A percentile compares a stretch with the other conserved stretches of the same genome.
Conservation (phyloP, 1,140 invertebrate species). For the Leptinotarsa lineolata region DNA sequence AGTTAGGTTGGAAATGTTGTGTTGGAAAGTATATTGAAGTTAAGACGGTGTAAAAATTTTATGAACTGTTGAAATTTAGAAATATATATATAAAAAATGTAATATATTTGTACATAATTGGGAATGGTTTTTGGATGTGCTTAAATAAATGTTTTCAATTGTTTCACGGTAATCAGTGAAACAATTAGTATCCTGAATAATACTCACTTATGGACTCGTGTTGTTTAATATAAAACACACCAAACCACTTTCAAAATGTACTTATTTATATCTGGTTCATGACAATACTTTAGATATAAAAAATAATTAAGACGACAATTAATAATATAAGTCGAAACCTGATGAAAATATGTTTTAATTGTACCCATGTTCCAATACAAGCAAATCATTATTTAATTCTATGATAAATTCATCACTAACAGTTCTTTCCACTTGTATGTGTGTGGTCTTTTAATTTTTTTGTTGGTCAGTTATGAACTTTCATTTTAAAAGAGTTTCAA, state of each 20-base stretch:
- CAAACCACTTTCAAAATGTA: conserved; percentile 32
- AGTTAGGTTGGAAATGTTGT: neutral
- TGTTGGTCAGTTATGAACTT: no score
- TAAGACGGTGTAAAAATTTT: conserved; percentile 18
- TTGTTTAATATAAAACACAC: conserved; percentile 35
- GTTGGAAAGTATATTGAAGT: conserved; percentile 15
- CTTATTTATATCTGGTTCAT: conserved; percentile 52
- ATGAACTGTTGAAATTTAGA: conserved; percentile 24
- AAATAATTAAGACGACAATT: conserved; percentile 49
- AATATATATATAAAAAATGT: conserved; percentile 21
- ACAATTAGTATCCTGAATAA: neutral
- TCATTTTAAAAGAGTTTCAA: no score
- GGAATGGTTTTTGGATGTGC: conserved; percentile 25
- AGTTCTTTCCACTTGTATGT: neutral
- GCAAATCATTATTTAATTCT: neutral
- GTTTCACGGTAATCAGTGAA: neutral
- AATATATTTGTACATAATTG: conserved; percentile 23
- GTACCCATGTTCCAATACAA: conserved; percentile 11
- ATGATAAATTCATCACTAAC: neutral
- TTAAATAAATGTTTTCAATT: conserved; percentile 12
- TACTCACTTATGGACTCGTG: conserved; percentile 11
- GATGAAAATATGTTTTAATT: conserved; percentile 27
- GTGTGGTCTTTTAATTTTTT: no score
- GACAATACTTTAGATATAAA: conserved; percentile 56
- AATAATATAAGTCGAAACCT: conserved; percentile 41